Evolutionary conservation across 2,888 invertebrate species (phyloP), one percentile per base, ranked within the genome.

Genomic region (Keiferia lycopersicella): DNA sequence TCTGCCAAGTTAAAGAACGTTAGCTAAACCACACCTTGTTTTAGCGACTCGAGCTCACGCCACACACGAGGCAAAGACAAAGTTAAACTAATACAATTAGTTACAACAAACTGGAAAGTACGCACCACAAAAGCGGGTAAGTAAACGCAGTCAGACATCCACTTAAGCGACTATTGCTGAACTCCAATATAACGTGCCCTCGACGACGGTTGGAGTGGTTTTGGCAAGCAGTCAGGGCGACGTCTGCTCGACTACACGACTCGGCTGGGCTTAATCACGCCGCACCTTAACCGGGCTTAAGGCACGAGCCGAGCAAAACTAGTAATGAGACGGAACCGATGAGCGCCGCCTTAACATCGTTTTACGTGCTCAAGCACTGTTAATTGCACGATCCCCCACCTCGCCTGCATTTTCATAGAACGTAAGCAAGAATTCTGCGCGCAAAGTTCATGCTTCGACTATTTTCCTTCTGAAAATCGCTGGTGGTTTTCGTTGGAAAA

Each of bases 301-400:
- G 78, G 75, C 73, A 73, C 68, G 76, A 78, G 74, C 73, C 76
- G 77, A 77, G 81, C 76, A 81, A 80, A 83, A 83, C 82, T 84
- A 81, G 73, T 88, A 88, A 89, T 87, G 88, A 88, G 82, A 83
- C 76, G 79, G 81, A 82, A 80, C 80, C 78, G 81, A 84, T 83
- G 84, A 80, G 78, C 76, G 78, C 70, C 71, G 77, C 77, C 78
- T 79, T 78, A 81, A 77, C 80, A 78, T 76, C 76, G 78, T 80
- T 81, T 81, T 78, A 78, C 81, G 78, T 82, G 79, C 77, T 81
- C 79, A 79, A 82, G 78, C 77, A 77, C 77, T 80, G 75, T 78
- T 83, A 80, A 76, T 74, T 73, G 76, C 72, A 63, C 63, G 69
- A 68, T 68, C 68, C 51, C 62, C 67, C 62, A 67, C 69, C 65